A percentile compares a stretch with the other conserved stretches of the same genome.
Evolutionary conservation across 2,797 vertebrate genomes (phyloP).

Genomic region (Chrysocyon brachyurus): DNA sequence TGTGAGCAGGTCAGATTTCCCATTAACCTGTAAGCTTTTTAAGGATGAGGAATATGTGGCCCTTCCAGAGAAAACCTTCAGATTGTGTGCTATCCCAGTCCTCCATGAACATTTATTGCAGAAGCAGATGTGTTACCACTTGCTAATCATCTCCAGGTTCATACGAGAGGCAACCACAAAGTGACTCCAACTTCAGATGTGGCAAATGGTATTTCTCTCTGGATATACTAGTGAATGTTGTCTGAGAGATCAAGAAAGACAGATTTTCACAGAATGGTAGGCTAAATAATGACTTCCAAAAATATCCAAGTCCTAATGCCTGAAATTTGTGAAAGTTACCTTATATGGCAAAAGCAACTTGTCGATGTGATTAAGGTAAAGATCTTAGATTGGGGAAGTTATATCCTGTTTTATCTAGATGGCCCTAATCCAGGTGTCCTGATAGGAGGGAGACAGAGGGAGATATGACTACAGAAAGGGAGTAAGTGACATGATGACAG

Average conservation of each 20-base stretch:
- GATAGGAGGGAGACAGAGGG: background rate
- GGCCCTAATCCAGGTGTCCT: background rate
- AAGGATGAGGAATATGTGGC: background rate
- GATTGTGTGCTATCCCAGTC: background rate
- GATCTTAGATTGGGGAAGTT: background rate
- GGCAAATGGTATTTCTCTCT: background rate
- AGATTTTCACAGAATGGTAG: background rate
- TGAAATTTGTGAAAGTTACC: background rate
- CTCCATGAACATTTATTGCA: conserved; percentile 6
- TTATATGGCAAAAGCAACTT: background rate
- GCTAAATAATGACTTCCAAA: background rate
- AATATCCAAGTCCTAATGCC: background rate
- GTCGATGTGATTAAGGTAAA: background rate
- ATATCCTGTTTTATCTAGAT: background rate
- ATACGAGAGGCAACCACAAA: background rate
- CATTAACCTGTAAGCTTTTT: background rate
- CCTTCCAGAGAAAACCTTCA: background rate
- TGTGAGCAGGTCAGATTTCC: background rate
- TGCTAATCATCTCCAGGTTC: background rate
- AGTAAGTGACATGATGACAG: background rate
- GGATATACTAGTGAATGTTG: background rate
- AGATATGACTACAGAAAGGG: background rate
- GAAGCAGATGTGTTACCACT: background rate
- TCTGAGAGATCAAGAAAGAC: background rate
- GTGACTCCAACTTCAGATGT: background rate